Evolutionary conservation across 2,113 vertebrate species (phyloP).

Genomic region (Oncorhynchus clarkii): DNA sequence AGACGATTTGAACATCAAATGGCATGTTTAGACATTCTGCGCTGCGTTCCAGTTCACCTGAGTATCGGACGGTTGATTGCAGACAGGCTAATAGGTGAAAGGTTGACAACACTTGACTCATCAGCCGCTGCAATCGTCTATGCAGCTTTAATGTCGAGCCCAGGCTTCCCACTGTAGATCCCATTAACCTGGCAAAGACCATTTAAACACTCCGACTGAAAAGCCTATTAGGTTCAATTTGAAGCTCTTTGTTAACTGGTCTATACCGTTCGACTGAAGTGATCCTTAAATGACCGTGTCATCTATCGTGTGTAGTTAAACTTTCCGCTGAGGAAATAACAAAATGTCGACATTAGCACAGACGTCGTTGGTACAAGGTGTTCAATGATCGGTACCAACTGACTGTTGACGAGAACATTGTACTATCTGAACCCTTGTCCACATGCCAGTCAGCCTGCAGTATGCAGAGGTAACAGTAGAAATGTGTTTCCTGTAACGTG

Average conservation of each 20-base stretch:
- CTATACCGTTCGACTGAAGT: slow-evolving; percentile 4
- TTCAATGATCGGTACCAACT: neutral
- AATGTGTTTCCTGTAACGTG: slow-evolving; percentile 11
- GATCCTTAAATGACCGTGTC: slow-evolving; percentile 12
- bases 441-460: neutral
- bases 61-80: slow-evolving; percentile 44
- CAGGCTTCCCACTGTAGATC: slow-evolving; percentile 64
- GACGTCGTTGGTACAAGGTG: neutral
- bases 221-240: slow-evolving; percentile 63
- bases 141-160: slow-evolving; percentile 58
- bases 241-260: slow-evolving; percentile 47
- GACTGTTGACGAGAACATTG: neutral
- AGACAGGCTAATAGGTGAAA: slow-evolving; percentile 60
- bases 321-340: neutral
- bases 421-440: neutral
- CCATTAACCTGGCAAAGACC: slow-evolving; percentile 69
- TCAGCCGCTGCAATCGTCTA: slow-evolving; percentile 66
- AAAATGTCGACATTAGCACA: neutral
- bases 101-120: slow-evolving; percentile 70
- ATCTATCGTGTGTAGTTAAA: neutral
- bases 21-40: slow-evolving; percentile 11
- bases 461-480: neutral
- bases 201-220: slow-evolving; percentile 64
- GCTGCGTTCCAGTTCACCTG: slow-evolving; percentile 19
- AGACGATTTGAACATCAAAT: neutral